phyloP scores from a whole-genome alignment of 2,797 vertebrate genomes.

The Pseudochirops corinnae region DNA sequence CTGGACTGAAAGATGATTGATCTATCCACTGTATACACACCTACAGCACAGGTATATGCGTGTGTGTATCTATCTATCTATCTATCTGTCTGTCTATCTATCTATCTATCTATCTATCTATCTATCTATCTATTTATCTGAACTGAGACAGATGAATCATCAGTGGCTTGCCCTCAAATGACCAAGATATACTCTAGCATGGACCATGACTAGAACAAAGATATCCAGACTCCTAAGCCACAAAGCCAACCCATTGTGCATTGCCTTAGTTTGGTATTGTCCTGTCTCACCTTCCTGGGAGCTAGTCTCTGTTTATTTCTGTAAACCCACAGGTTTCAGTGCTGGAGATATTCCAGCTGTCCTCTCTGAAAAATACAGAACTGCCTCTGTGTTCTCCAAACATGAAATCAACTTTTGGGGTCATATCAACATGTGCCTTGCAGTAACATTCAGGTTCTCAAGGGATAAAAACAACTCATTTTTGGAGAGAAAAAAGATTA shows the following conservation, averaged over 20 bases:
- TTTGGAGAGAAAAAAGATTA: constrained; percentile 1
- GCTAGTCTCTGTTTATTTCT: not conserved
- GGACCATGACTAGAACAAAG: not conserved
- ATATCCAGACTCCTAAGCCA: not conserved
- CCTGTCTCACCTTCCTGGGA: not conserved
- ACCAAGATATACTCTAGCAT: not conserved
- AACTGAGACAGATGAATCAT: too few species aligned
- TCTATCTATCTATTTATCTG: too few species aligned
- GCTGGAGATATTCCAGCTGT: constrained; percentile 38
- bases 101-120: not conserved
- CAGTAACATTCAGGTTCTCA: not conserved
- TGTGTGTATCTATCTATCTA: not conserved
- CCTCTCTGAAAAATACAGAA: not conserved
- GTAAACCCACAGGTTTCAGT: constrained; percentile 10
- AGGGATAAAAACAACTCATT: not conserved
- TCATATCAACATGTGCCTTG: not conserved
- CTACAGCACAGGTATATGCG: not conserved
- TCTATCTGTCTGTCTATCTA: too few species aligned
- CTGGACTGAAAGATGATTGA: not conserved
- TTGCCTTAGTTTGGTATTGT: not conserved
- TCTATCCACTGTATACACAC: not conserved
- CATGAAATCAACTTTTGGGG: constrained; percentile 23
- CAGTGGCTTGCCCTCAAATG: not conserved
- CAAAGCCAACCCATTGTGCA: not conserved
- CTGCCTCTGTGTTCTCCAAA: constrained; percentile 13